These are phyloP conservation scores for Leptinotarsa texana DNA, from an alignment of 1,140 invertebrate species.

Conservation along the genomic window DNA sequence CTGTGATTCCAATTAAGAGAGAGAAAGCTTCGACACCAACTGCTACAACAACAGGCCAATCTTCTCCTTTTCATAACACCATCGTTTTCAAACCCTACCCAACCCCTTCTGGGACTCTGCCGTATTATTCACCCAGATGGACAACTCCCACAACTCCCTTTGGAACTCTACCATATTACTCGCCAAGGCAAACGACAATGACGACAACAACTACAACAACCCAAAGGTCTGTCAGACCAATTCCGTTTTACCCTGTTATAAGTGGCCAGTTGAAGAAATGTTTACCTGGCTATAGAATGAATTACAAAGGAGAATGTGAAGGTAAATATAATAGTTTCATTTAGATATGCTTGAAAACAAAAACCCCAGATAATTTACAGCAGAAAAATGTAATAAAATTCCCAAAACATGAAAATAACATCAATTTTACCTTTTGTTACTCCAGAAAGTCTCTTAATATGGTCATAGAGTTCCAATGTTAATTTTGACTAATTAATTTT, in stretches of 20 bases:
- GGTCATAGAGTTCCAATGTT: too few species aligned
- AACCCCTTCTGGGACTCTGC: constrained; percentile 4
- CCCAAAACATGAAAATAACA: too few species aligned
- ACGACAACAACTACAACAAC: not conserved
- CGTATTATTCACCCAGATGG: constrained; percentile 14
- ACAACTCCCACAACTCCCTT: not conserved
- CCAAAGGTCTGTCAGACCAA: not conserved
- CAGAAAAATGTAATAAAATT: too few species aligned
- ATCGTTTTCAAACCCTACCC: not conserved
- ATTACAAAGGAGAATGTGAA: constrained; percentile 57
- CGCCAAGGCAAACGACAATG: not conserved
- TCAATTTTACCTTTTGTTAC: too few species aligned
- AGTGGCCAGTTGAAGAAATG: constrained; percentile 50
- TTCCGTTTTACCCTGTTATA: constrained; percentile 33
- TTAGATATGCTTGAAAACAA: too few species aligned
- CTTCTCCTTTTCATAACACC: not conserved
- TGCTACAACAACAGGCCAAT: not conserved
- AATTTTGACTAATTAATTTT: too few species aligned
- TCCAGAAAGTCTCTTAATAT: too few species aligned
- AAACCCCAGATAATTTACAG: too few species aligned
- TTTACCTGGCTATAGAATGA: constrained; percentile 62
- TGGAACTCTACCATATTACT: constrained; percentile 17
- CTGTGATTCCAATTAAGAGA: not conserved
- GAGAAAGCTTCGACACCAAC: not conserved
- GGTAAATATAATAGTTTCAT: constrained; percentile 48